Conservation (phyloP, 2,888 invertebrate genomes). For the Podabrus alpinus region DNA sequence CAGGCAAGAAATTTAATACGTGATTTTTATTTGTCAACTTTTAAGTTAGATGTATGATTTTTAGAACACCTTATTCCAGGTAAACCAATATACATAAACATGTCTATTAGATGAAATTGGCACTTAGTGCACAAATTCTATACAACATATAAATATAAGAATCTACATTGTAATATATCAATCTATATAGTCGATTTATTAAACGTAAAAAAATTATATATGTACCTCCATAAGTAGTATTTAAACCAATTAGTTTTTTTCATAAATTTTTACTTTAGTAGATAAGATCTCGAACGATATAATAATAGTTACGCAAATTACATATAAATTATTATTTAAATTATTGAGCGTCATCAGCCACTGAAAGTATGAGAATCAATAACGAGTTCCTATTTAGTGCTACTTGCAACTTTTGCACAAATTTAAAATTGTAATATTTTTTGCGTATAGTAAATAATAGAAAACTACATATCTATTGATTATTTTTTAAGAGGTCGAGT, state of each 20-base stretch:
- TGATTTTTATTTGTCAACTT: neutral
- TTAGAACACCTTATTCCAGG: neutral
- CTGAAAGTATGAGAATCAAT: neutral
- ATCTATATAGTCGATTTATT: neutral
- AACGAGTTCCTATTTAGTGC: neutral
- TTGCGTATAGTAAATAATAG: neutral
- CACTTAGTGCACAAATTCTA: no score
- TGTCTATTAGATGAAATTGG: no score
- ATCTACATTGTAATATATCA: neutral
- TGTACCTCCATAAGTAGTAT: neutral
- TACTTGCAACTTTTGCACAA: neutral
- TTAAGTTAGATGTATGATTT: neutral
- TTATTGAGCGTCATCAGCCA: neutral
- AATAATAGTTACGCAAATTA: neutral
- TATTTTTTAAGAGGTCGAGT: neutral
- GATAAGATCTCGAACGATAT: neutral
- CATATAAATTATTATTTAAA: neutral
- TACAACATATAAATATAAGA: no score
- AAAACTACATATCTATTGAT: neutral
- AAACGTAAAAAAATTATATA: neutral
- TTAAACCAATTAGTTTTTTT: neutral
- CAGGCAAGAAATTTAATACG: neutral
- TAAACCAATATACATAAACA: neutral
- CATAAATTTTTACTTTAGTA: neutral
- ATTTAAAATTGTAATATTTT: neutral